phyloP scores from a whole-genome alignment of 2,113 vertebrate genomes.

The Oreotrochilus melanogaster region DNA sequence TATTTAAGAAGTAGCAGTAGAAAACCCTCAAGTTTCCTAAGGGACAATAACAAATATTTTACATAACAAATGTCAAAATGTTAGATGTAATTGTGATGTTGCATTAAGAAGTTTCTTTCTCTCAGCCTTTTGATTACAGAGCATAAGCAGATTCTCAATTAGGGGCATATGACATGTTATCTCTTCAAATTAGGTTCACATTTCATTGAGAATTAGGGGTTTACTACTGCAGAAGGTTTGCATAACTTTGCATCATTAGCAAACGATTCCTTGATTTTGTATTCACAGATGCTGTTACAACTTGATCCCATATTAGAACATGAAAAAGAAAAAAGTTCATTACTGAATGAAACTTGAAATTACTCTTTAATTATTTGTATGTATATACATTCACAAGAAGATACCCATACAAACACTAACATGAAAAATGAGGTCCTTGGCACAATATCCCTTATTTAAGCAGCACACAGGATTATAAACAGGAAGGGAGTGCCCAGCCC shows the following conservation, averaged over 20 bases:
- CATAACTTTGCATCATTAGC: neutral
- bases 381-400: neutral
- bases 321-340: neutral
- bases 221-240: neutral
- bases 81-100: neutral
- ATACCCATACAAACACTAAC: neutral
- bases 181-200: neutral
- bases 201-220: neutral
- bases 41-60: neutral
- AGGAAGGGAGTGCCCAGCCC: neutral
- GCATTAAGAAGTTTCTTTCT: neutral
- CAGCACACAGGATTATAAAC: neutral
- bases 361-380: neutral
- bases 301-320: neutral
- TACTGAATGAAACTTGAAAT: neutral
- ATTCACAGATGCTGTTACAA: neutral
- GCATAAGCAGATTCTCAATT: accelerated
- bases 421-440: neutral
- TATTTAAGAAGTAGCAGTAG: neutral
- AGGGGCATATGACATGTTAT: neutral
- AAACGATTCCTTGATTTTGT: neutral
- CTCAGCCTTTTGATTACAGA: neutral
- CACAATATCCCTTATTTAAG: neutral
- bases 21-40: neutral
- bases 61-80: neutral